Percentiles rank a stretch among this genome's conserved stretches.
Conservation (phyloP, 2,797 vertebrate species). For the Coranthus polyacanthus region DNA sequence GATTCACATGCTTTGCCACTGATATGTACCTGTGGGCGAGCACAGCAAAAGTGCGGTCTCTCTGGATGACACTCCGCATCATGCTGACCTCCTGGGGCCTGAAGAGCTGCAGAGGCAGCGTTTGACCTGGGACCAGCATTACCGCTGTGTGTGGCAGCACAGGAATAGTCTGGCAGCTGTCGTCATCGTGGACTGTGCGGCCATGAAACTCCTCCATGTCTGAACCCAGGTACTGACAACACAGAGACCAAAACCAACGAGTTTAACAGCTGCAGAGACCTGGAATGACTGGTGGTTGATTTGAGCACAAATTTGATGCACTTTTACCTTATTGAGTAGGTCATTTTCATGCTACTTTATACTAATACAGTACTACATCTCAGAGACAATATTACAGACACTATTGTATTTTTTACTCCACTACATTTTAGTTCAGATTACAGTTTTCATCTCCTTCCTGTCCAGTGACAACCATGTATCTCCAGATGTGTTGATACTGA, state of each 20-base stretch:
- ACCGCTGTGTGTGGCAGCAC: conserved; percentile 93
- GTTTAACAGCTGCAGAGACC: background rate
- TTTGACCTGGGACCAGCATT: conserved; percentile 97
- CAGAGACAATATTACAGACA: too few relatives aligned
- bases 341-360: too few relatives aligned
- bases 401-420: too few relatives aligned
- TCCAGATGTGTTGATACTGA: too few relatives aligned
- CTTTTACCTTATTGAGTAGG: too few relatives aligned
- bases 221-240: conserved; percentile 91
- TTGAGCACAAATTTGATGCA: too few relatives aligned
- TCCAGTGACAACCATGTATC: too few relatives aligned
- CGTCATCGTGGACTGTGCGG: conserved; percentile 94
- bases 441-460: too few relatives aligned
- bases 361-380: too few relatives aligned
- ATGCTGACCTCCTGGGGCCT: conserved; percentile 98
- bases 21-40: conserved; percentile 93
- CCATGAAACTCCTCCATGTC: conserved; percentile 99
- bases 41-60: conserved; percentile 96
- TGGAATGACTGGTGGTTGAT: too few relatives aligned
- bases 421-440: too few relatives aligned
- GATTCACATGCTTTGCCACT: background rate
- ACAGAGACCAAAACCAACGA: conserved; percentile 33
- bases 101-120: conserved; percentile 95
- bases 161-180: conserved; percentile 95
- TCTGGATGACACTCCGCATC: conserved; percentile 95